Percentiles rank a stretch among this genome's conserved stretches.
These are phyloP conservation scores for Drosophila yooni DNA, from an alignment of 2,888 invertebrate genomes.

Conservation along the genomic window DNA sequence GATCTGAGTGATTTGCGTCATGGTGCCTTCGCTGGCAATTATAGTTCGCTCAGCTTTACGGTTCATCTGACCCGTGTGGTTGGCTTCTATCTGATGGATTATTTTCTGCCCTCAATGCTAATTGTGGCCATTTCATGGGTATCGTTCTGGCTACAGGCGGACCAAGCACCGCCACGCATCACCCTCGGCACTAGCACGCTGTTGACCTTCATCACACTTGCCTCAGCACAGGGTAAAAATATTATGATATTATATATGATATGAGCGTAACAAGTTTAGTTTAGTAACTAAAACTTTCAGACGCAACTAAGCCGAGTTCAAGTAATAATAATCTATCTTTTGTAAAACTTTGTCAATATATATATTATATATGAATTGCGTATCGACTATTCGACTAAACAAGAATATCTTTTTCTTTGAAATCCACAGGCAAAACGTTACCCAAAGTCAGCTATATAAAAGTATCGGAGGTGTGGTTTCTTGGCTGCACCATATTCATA, in stretches of 20 bases:
- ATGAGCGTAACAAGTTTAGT: not conserved
- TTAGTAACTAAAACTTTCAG: not conserved
- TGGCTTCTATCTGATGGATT: conserved; percentile 95
- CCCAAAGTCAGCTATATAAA: conserved; percentile 96
- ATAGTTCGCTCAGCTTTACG: conserved; percentile 91
- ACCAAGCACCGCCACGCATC: conserved; percentile 93
- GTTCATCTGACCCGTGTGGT: conserved; percentile 92
- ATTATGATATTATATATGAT: not conserved
- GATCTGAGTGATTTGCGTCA: conserved; percentile 89
- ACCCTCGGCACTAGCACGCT: conserved; percentile 93
- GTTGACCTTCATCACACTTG: conserved; percentile 94
- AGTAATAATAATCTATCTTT: not conserved
- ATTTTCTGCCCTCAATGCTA: conserved; percentile 94
- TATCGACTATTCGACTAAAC: not conserved
- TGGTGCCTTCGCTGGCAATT: conserved; percentile 92
- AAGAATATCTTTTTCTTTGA: not conserved
- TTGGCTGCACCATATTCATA: conserved; percentile 93
- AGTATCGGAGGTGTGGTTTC: conserved; percentile 95
- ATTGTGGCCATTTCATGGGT: conserved; percentile 95
- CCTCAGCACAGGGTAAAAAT: conserved; percentile 89
- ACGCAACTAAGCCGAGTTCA: not conserved
- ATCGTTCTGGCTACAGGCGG: conserved; percentile 95
- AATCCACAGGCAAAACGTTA: conserved; percentile 88
- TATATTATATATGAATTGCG: not conserved
- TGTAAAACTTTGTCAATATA: not conserved